Base-by-base conservation (phyloP, 1,140 invertebrate species). In the Gryon sp. region DNA sequence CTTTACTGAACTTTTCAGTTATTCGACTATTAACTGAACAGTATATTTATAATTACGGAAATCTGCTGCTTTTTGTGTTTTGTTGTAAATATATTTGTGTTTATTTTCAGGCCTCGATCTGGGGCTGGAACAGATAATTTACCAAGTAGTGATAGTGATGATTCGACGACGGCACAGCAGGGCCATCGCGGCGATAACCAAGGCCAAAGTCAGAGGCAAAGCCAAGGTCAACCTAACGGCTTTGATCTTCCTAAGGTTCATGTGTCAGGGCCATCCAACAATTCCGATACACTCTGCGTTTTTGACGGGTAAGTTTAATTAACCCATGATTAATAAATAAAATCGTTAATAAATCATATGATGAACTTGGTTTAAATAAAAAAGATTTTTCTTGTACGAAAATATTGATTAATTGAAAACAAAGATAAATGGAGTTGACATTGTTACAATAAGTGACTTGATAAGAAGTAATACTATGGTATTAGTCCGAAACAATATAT, bases 61-160 rank as follows among this genome's bases (percentile, higher is more conserved):
- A n/a, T n/a, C n/a, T n/a, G n/a, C n/a, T n/a, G 8, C 26, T 28
- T 28, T 28, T 28, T n/a, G n/a, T 20, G 48, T 24, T 43, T 22
- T 19, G 32, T 4, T 52, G 6, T 59, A n/a, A n/a, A n/a, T n/a
- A n/a, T 15, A 8, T n/a, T 48, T 11, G 15, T 43, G n/a, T n/a
- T 75, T 41, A 63, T 41, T 86, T 85, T 50, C 50, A 87, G 86
- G 82, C 85, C 85, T 82, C 86, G 83, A 74, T 80, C 82, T 65
- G 83, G 81, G 73, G 83, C 83, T 65, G 83, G 84, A 45, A 82
- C 82, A 73, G 86, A 87, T 70, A 75, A 83, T 78, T 60, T 76
- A 79, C 84, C 79, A 41, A 86, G 84, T 65, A 87, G 84, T 53
- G 84, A 87, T 77, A 87, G 85, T 75, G 85, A 87, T 86, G 85